Conservation (phyloP, 2,113 vertebrate species). For the Oreocharis arfaki region DNA sequence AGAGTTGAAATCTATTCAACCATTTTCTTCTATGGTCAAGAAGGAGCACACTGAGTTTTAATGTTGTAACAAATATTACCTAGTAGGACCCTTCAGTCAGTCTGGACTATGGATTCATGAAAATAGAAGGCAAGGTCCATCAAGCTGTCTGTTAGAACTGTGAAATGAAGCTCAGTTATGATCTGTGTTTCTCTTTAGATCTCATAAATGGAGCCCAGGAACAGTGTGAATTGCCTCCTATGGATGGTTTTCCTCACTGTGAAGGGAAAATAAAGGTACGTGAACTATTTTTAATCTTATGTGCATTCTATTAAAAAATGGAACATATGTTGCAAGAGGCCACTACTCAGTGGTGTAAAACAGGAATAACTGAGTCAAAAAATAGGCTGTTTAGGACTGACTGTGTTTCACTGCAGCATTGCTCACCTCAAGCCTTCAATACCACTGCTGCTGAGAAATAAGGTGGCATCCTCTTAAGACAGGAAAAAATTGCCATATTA, state of each 20-base stretch:
- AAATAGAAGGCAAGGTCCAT: neutral
- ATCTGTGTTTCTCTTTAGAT: conserved; percentile 72
- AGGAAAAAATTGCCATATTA: neutral
- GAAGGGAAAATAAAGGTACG: conserved; percentile 95
- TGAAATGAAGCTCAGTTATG: neutral
- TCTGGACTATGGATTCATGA: neutral
- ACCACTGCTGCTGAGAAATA: neutral
- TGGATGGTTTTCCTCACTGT: conserved; percentile 98
- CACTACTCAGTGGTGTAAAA: neutral
- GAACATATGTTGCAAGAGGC: neutral
- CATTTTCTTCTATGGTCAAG: neutral
- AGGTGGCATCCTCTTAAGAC: neutral
- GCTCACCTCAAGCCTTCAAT: neutral
- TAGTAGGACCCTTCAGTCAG: neutral
- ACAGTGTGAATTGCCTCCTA: conserved; percentile 93
- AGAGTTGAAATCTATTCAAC: neutral
- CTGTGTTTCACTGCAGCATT: neutral
- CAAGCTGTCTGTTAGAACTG: neutral
- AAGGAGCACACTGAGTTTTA: neutral
- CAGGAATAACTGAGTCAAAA: neutral
- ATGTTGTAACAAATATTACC: neutral
- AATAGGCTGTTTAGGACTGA: neutral
- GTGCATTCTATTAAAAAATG: neutral
- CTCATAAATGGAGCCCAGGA: conserved; percentile 97
- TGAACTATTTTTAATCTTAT: neutral